Base-by-base conservation (phyloP, 2,113 vertebrate species). In the Alectura lathami region DNA sequence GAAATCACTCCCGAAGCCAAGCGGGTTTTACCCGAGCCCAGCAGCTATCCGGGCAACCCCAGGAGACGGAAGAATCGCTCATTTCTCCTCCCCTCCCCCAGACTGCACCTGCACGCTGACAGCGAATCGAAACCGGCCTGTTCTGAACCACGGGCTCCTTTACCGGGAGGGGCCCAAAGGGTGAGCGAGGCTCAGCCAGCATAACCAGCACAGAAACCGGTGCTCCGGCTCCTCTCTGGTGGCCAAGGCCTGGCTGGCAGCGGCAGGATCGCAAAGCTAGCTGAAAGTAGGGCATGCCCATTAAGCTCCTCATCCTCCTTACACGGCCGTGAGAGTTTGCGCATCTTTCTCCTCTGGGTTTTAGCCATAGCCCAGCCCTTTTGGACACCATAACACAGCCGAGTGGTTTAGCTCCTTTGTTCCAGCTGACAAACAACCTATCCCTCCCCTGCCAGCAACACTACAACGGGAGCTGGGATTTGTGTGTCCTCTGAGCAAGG, bases 81-180 rank as follows among this genome's bases (percentile, higher is more conserved):
- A 57, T 91, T 64, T 95, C 69, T 64, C 77, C 76, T 86, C 93
- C 89, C 88, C 86, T 84, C 92, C 95, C 94, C 88, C 66, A 69
- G 66, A 45, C 77, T 93, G 93, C 95, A 96, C 96, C 95, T 96
- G 91, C 93, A 95, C 36, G 72, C 64, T 10, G 9, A 94, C 76
- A 95, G 67, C 90, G 81, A 91, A 94, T 93, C 3, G 53, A 96
- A 96, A 97, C 83, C 66, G 88, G 85, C 29, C 90, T 91, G 34
- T 96, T 96, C 88, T 96, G 72, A 95, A 91, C 80, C 63, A 47
- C 45, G 43, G 60, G 80, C 88, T 95, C 83, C 40, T 93, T 95
- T 96, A 84, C 96, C 90, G 75, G 91, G 88, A 92, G 86, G 88
- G 83, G 68, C 80, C 40, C 76, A 69, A 78, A 94, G 74, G 3